These are phyloP conservation scores for Mylabris sibirica DNA, from an alignment of 2,888 invertebrate genomes.

Conservation along the genomic window DNA sequence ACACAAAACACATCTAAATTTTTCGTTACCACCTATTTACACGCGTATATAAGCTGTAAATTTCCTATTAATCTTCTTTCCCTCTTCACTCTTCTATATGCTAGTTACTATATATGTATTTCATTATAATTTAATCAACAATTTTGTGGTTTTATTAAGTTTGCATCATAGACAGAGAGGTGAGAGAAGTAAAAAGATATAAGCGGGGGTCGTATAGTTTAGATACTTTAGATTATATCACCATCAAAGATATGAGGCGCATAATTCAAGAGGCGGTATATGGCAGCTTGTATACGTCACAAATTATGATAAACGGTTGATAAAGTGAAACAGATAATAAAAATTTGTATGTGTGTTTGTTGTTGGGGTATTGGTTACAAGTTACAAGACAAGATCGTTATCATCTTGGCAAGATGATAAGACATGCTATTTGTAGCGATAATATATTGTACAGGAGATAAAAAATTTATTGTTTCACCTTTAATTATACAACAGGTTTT, in stretches of 20 bases:
- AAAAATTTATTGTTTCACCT: too few species aligned
- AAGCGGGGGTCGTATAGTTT: not conserved
- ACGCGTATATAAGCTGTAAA: too few species aligned
- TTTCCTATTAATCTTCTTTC: too few species aligned
- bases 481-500: too few species aligned
- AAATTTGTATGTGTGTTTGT: not conserved
- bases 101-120: too few species aligned
- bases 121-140: not conserved
- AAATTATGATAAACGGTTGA: conserved; percentile 7
- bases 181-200: not conserved
- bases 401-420: too few species aligned
- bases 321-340: conserved; percentile 2
- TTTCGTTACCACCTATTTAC: too few species aligned
- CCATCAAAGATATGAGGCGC: not conserved
- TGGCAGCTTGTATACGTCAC: conserved; percentile 1
- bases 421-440: too few species aligned
- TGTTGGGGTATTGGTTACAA: not conserved
- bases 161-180: not conserved
- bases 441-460: too few species aligned
- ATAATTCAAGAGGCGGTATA: not conserved
- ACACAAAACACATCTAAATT: too few species aligned
- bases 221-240: conserved; percentile 4
- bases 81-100: too few species aligned
- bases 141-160: conserved; percentile 1
- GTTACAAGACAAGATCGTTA: conserved; percentile 5